Evolutionary conservation across 2,888 invertebrate species (phyloP), one percentile per base, ranked within the genome.

Genomic region (Oscheius sp.): DNA sequence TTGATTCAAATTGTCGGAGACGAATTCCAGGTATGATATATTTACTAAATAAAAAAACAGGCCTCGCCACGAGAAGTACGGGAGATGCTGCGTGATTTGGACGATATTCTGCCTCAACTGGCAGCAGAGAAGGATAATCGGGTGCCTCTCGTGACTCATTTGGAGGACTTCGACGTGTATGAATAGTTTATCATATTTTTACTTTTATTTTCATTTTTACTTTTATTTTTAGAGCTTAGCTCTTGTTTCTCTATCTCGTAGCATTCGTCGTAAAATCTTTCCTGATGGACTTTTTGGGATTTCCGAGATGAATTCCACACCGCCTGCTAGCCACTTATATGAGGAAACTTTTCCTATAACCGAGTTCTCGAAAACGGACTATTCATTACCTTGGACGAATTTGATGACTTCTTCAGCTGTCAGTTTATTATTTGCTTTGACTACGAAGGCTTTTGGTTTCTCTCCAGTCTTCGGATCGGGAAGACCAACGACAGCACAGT

Each of bases 401-500:
- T 64, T 59, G n/a, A 26, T 41, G 14, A 68, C 68, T 8, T 56
- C 17, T 24, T 36, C 20, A 24, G 24, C 45, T 20, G 64, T 68
- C 4, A 68, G 63, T 30, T 6, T n/a, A 4, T 26, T 9, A 26
- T 68, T 44, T 6, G 54, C 26, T 26, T 44, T 45, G 33, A 68
- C 68, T 12, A 68, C 68, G 26, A 56, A 68, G 4, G 68, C 68
- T 24, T 59, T 63, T 14, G 68, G 68, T 22, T 22, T 17, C 36
- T 68, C 68, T 17, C 70, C 70, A 1, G 22, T 22, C 61, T 49
- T 61, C 41, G 82, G 88, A 86, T 93, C 90, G 0, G 92, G 91
- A 59, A 90, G 86, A 17, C 93, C 94, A 81, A 93, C 90, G 32
- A 94, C 94, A 38, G 92, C 93, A n/a, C 90, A 91, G 84, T 94